Evolutionary conservation across 2,113 vertebrate species (phyloP), one percentile per base, ranked within the genome.

Genomic region (Silurus glanis): DNA sequence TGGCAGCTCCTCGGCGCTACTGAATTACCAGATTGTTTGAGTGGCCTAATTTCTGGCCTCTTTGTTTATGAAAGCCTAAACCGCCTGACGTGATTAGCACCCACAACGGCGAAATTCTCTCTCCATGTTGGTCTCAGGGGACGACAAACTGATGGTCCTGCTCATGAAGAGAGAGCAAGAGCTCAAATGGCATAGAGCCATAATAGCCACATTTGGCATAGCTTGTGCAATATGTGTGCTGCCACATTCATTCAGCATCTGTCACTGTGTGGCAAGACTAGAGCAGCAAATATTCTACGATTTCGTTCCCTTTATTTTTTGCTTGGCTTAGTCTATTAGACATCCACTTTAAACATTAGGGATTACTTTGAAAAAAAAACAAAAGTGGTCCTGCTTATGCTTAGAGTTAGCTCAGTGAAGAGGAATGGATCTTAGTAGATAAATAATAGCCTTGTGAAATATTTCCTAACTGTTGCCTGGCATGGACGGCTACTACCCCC

Each of bases 1-100:
- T 90, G 89, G 86, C 82, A 74, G 92, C 88, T 61, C 67, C 90
- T 89, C 72, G 21, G 45, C 19, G 90, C 91, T 93, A 92, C 92
- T 91, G 92, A 93, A 94, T 91, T 87, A 92, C 85, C 92, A 92
- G 88, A 91, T 87, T 92, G 90, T 91, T 91, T 87, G 84, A 90
- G 91, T 92, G 93, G 89, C 90, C 91, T 93, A 90, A 91, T 92
- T 91, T 92, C 92, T 93, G 89, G 89, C 86, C 90, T 90, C 91
- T 91, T 91, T 94, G 91, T 92, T 92, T 91, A 93, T 85, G 89
- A 92, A 93, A 93, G 89, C 82, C 82, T 90, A 91, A 92, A 95
- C 91, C 85, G 91, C 93, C 90, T 86, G 82, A 89, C 88, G 74
- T 95, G 92, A 95, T 95, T 93, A 94, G 90, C 92, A 89, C 92